Base-by-base conservation (phyloP, 2,888 invertebrate species). In the Micropterix aruncella region DNA sequence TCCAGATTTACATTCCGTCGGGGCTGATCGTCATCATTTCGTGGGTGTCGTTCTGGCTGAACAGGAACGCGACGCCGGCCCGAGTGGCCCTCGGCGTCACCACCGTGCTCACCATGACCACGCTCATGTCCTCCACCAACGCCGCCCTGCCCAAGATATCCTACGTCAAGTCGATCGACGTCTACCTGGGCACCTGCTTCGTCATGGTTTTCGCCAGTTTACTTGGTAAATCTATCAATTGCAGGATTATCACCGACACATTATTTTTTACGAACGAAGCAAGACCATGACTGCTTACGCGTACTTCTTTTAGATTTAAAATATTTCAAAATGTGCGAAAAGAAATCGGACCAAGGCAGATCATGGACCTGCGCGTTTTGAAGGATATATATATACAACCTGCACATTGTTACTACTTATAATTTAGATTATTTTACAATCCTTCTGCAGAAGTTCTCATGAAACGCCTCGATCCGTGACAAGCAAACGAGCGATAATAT, bases 191-290 rank as follows among this genome's bases (percentile, higher is more conserved):
- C 62, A 88, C 88, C 61, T 89, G 88, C 74, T 90, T 90, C 83
- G 85, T 90, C 65, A 90, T 90, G 89, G 90, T 90, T 60, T 91
- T 91, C 74, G 89, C 88, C 57, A 87, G 88, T 63, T 74, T 91
- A 61, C 73, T 92, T 65, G 86, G 86, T 84, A 73, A 79, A 3
- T 9, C 16, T 5, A 3, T n/a, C 19, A 27, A 12, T n/a, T n/a
- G n/a, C n/a, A n/a, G n/a, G n/a, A n/a, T n/a, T n/a, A n/a, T n/a
- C n/a, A n/a, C n/a, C n/a, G n/a, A n/a, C n/a, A n/a, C n/a, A n/a
- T n/a, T n/a, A n/a, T n/a, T n/a, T n/a, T n/a, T n/a, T n/a, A n/a
- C n/a, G n/a, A n/a, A n/a, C n/a, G n/a, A n/a, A n/a, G n/a, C n/a
- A n/a, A n/a, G n/a, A n/a, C n/a, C n/a, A n/a, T n/a, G n/a, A n/a